These are phyloP conservation scores for Forbesichthys papilliferus DNA, from an alignment of 2,113 vertebrate species.

Conservation along the genomic window DNA sequence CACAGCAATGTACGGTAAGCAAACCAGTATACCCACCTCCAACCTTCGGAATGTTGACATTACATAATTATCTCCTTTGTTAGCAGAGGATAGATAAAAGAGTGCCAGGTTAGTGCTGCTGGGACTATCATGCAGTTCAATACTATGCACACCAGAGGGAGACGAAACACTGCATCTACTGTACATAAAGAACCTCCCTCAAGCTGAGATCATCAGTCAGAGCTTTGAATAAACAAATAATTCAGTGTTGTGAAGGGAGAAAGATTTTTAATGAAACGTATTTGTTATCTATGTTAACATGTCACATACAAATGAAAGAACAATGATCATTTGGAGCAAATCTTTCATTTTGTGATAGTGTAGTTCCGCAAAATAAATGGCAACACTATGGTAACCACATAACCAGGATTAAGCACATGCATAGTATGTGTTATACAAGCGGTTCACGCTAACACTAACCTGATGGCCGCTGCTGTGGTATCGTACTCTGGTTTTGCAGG, in stretches of 20 bases:
- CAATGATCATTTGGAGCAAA: too few relatives aligned
- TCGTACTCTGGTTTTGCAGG: constrained; percentile 94
- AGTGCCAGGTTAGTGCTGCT: constrained; percentile 59
- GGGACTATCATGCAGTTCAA: constrained; percentile 41
- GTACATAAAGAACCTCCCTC: not conserved
- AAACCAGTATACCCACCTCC: constrained; percentile 87
- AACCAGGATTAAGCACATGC: not conserved
- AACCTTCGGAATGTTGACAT: constrained; percentile 98
- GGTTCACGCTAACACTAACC: constrained; percentile 76
- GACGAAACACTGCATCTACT: constrained; percentile 13
- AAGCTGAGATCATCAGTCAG: too few relatives aligned
- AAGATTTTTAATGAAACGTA: too few relatives aligned
- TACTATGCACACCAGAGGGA: constrained; percentile 50
- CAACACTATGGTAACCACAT: not conserved
- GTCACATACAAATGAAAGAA: too few relatives aligned
- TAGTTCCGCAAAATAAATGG: too few relatives aligned
- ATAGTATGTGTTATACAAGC: not conserved
- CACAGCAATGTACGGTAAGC: not conserved
- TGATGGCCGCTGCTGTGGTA: constrained; percentile 93
- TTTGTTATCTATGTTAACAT: too few relatives aligned
- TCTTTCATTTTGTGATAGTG: too few relatives aligned
- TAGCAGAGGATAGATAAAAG: constrained; percentile 89
- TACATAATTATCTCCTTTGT: constrained; percentile 96
- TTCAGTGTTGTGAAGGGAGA: too few relatives aligned
- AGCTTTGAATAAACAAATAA: too few relatives aligned